Conservation (phyloP, 2,888 invertebrate species). For the Elysia crispata region DNA sequence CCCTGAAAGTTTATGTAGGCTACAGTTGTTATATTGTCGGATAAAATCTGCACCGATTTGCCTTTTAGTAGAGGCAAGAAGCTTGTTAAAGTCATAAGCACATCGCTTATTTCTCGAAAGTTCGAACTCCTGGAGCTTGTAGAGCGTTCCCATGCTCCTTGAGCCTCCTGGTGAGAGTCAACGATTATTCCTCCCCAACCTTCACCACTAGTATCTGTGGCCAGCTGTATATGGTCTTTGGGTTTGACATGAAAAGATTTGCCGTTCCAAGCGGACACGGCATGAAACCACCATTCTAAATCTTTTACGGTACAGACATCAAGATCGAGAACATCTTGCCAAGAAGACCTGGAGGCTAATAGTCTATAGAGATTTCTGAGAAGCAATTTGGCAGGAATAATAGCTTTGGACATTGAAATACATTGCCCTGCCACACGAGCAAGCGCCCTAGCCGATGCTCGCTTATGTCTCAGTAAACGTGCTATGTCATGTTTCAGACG, state of each 20-base stretch:
- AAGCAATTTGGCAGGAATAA: not conserved
- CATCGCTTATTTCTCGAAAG: slow-evolving; percentile 21
- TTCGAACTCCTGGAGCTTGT: not conserved
- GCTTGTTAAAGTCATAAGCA: not conserved
- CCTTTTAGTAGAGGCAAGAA: not conserved
- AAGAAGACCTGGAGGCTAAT: not conserved
- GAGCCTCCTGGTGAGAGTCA: not conserved
- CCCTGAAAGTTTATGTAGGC: slow-evolving; percentile 22
- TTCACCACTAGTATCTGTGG: not conserved
- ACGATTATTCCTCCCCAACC: not conserved
- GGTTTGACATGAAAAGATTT: not conserved
- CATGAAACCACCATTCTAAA: not conserved
- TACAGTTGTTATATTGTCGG: slow-evolving; percentile 29
- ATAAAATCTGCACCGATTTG: slow-evolving; percentile 9
- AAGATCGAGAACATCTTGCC: not conserved
- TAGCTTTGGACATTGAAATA: not conserved
- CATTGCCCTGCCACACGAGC: not conserved
- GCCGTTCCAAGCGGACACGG: not conserved
- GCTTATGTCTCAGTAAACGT: not conserved
- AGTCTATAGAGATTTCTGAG: not conserved
- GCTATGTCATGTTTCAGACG: not conserved
- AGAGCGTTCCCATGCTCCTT: slow-evolving; percentile 22
- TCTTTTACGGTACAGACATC: not conserved
- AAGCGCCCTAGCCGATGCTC: not conserved
- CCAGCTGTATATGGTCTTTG: not conserved